Base-by-base conservation (phyloP, 2,888 invertebrate species). In the Euplagia quadripunctaria region DNA sequence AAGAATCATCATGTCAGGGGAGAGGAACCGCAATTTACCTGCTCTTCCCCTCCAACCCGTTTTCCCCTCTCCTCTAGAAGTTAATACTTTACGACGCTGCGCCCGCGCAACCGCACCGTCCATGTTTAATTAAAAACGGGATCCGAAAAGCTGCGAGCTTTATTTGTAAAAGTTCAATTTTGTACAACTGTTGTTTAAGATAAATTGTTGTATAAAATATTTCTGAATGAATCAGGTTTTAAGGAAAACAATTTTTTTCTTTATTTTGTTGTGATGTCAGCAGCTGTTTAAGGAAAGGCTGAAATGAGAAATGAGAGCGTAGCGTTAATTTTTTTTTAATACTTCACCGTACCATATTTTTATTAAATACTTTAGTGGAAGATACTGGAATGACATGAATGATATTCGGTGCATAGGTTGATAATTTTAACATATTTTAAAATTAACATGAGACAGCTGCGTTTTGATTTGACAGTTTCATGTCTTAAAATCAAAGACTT, bases 101-200 rank as follows among this genome's bases (percentile, higher is more conserved):
- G 79, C 74, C 49, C 69, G 79, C 81, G 76, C 82, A 80, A 74
- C 80, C 77, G 80, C 78, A 78, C 70, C 80, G 78, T 73, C 73
- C 72, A 81, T 76, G 82, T 82, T 85, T 86, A 87, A 87, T 87
- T 87, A 87, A 87, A 87, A 87, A 87, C 87, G 87, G 87, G 86
- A 87, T 84, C 79, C 82, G 77, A 87, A 87, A 87, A 79, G 75
- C 80, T 77, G 79, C 82, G 76, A 74, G 83, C 72, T 83, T 85
- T 86, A 83, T 83, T 83, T 83, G 83, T 82, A 77, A 83, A 83
- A 78, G 78, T 83, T 74, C 78, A 83, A 82, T 81, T 82, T 82
- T 83, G 77, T 81, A 81, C 79, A 83, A 78, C 74, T 83, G 81
- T 76, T 70, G 68, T 41, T 78, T 72, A 72, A 72, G 64, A 74